phyloP scores from a whole-genome alignment of 53 echinoderm and acorn worm species.

The Henricia sp. region DNA sequence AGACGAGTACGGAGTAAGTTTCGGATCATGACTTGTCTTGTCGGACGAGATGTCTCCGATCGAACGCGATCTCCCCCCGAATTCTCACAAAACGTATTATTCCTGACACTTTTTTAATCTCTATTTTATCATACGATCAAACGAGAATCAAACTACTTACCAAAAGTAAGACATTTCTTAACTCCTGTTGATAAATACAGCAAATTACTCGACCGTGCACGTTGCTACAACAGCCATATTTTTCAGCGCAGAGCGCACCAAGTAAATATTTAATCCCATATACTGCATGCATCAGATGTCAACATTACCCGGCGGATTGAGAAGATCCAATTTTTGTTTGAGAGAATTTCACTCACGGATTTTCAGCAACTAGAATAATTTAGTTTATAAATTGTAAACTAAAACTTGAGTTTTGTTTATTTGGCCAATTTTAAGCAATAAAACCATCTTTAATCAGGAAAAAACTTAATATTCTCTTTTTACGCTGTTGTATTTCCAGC shows the following conservation, averaged over 20 bases:
- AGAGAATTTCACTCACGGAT: not conserved
- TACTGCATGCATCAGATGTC: not conserved
- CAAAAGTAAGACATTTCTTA: not conserved
- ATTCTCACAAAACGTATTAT: too few relatives aligned
- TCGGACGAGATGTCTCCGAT: too few relatives aligned
- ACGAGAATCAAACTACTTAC: not conserved
- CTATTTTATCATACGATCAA: not conserved
- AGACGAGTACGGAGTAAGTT: too few relatives aligned
- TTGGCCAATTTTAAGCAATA: not conserved
- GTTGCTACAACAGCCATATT: constrained; percentile 60
- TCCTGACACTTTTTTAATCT: not conserved
- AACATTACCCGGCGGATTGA: not conserved
- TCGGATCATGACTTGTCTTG: too few relatives aligned
- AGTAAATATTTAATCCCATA: constrained; percentile 30
- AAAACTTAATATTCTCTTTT: not conserved
- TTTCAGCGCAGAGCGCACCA: not conserved
- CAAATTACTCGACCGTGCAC: not conserved
- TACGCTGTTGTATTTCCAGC: constrained; percentile 28
- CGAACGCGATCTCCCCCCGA: too few relatives aligned
- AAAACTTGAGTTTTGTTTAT: not conserved
- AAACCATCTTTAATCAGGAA: not conserved
- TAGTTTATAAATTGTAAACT: not conserved
- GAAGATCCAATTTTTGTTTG: constrained; percentile 14
- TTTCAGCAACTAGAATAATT: not conserved
- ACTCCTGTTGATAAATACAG: not conserved